phyloP scores from a whole-genome alignment of 2,113 vertebrate genomes.

The Entomyzon cyanotis region DNA sequence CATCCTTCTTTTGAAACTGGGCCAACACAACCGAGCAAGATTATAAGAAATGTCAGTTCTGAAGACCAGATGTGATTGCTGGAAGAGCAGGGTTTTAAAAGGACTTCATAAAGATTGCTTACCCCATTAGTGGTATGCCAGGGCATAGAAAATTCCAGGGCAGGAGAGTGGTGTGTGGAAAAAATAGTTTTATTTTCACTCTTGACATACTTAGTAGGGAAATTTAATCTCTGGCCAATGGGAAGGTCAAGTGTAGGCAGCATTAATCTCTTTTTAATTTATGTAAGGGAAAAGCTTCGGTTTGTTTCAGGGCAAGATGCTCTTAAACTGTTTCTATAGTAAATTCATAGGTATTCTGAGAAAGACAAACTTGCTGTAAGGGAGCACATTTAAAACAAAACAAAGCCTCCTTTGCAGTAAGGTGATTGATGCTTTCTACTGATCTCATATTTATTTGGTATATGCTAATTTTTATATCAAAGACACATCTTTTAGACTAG shows the following conservation, averaged over 20 bases:
- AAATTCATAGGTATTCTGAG: conserved; percentile 18
- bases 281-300: background rate
- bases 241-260: background rate
- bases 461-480: background rate
- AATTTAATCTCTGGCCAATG: background rate
- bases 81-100: background rate
- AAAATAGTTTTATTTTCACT: background rate
- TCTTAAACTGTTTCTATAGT: conserved; percentile 7
- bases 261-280: background rate
- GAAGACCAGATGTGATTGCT: background rate
- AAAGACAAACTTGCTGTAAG: conserved; percentile 28
- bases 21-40: background rate
- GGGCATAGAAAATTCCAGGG: background rate
- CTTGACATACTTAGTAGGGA: background rate
- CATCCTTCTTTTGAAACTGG: background rate
- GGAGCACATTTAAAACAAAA: background rate
- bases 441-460: background rate
- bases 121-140: background rate
- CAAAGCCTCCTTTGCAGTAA: background rate
- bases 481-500: background rate
- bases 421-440: background rate
- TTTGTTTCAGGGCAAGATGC: conserved; percentile 5
- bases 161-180: too few relatives aligned
- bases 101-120: background rate
- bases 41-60: background rate